These are phyloP conservation scores for Oncorhynchus masou DNA, from an alignment of 2,113 vertebrate genomes.

Conservation along the genomic window DNA sequence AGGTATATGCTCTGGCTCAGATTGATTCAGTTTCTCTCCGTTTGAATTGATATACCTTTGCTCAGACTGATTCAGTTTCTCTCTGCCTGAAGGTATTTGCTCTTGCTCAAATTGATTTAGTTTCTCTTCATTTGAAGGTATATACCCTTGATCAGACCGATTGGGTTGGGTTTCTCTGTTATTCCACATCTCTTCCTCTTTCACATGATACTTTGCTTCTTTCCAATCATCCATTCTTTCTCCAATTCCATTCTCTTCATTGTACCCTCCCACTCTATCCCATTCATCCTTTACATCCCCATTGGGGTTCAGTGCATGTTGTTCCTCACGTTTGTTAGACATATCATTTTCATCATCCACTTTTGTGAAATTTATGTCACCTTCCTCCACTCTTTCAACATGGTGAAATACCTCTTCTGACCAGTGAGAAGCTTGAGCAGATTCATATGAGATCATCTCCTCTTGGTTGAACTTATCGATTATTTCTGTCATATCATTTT, in stretches of 20 bases:
- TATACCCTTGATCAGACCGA: conserved; percentile 53
- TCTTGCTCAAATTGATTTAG: background rate
- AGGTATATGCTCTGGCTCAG: too few relatives aligned
- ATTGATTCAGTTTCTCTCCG: conserved; percentile 16
- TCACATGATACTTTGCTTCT: background rate
- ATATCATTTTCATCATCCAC: background rate
- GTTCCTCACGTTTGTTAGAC: background rate
- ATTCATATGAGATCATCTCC: conserved; percentile 14
- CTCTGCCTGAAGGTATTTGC: conserved; percentile 4
- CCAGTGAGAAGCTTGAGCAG: background rate
- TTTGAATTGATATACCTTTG: background rate
- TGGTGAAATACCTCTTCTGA: conserved; percentile 4
- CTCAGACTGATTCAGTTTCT: background rate
- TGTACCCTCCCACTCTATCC: conserved; percentile 62
- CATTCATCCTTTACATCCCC: conserved; percentile 65
- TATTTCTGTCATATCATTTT: conserved; percentile 5
- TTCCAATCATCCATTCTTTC: conserved; percentile 1
- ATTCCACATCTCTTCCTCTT: background rate
- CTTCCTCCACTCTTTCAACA: background rate
- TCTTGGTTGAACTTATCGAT: background rate
- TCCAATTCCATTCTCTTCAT: conserved; percentile 29
- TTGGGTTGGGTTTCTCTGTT: conserved; percentile 38
- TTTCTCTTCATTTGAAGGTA: conserved; percentile 43
- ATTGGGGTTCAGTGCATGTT: conserved; percentile 53
- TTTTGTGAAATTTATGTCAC: background rate